phyloP scores from a whole-genome alignment of 1,140 invertebrate genomes.

The Drosophila nigrodunni region DNA sequence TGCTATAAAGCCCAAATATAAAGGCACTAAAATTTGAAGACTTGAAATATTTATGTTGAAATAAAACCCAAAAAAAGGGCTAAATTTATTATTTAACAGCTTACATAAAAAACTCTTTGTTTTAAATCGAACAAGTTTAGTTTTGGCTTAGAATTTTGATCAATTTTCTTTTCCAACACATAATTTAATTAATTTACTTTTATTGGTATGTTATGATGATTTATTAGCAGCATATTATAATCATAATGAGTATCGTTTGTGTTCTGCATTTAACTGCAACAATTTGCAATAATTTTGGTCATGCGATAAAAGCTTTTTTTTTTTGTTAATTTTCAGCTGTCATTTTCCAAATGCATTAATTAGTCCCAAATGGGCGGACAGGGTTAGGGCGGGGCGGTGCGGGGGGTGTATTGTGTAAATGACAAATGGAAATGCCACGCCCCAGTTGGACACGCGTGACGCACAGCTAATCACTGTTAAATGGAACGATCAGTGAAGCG shows the following conservation, averaged over 20 bases:
- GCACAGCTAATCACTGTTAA: slow-evolving; percentile 78
- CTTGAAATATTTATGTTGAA: neutral
- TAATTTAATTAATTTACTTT: neutral
- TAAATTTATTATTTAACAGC: no score
- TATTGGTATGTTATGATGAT: neutral
- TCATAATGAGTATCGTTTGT: neutral
- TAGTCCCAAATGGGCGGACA: slow-evolving; percentile 6
- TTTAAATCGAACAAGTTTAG: neutral
- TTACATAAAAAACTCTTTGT: no score
- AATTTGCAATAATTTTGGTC: slow-evolving; percentile 10
- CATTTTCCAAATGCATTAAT: slow-evolving; percentile 42
- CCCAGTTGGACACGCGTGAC: slow-evolving; percentile 66
- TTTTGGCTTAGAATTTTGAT: neutral
- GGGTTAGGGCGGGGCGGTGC: no score
- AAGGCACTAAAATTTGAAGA: neutral
- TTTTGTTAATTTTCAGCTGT: slow-evolving; percentile 15
- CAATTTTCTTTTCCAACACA: neutral
- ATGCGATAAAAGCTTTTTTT: neutral
- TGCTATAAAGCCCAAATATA: neutral
- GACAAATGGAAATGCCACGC: slow-evolving; percentile 41
- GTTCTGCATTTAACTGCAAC: slow-evolving; percentile 2
- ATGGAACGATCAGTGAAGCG: slow-evolving; percentile 72
- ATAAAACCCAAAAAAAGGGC: no score
- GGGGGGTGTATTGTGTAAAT: slow-evolving; percentile 13
- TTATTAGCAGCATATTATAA: neutral